Conservation (phyloP, 2,888 invertebrate species). For the Spilosoma lubricipeda region DNA sequence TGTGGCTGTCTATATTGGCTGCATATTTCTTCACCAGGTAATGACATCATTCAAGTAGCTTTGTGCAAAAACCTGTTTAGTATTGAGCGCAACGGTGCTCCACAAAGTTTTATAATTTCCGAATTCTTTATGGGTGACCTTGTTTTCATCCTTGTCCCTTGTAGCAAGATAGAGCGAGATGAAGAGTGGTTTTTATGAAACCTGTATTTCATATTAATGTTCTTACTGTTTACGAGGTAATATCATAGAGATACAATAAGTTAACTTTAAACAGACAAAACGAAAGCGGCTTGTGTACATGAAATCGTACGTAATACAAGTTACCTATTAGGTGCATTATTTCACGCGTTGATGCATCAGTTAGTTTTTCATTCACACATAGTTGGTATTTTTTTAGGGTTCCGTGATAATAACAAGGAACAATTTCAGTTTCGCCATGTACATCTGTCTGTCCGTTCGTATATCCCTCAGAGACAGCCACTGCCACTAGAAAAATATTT, state of each 20-base stretch:
- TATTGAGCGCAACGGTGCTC: conserved; percentile 31
- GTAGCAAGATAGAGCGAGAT: conserved; percentile 30
- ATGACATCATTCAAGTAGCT: conserved; percentile 54
- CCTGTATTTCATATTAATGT: conserved; percentile 33
- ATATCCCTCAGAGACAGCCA: background rate
- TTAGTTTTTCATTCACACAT: too few species aligned
- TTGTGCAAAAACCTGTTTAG: conserved; percentile 57
- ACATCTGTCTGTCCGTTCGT: too few species aligned
- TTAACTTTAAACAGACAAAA: background rate
- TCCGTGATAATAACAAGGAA: background rate
- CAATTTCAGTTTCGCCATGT: background rate
- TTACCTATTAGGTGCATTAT: background rate
- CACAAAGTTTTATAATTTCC: conserved; percentile 51
- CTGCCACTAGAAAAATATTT: too few species aligned
- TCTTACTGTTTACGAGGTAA: conserved; percentile 28
- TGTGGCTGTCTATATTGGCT: conserved; percentile 98
- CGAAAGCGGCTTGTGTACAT: background rate
- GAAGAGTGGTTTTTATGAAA: conserved; percentile 30
- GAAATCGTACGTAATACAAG: background rate
- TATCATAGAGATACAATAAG: conserved; percentile 12
- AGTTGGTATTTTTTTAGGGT: background rate
- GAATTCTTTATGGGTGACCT: conserved; percentile 55
- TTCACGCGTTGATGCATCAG: background rate
- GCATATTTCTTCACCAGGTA: conserved; percentile 98
- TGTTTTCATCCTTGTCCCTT: conserved; percentile 48